Base-by-base conservation (phyloP, 2,113 vertebrate genomes). In the Strix uralensis region DNA sequence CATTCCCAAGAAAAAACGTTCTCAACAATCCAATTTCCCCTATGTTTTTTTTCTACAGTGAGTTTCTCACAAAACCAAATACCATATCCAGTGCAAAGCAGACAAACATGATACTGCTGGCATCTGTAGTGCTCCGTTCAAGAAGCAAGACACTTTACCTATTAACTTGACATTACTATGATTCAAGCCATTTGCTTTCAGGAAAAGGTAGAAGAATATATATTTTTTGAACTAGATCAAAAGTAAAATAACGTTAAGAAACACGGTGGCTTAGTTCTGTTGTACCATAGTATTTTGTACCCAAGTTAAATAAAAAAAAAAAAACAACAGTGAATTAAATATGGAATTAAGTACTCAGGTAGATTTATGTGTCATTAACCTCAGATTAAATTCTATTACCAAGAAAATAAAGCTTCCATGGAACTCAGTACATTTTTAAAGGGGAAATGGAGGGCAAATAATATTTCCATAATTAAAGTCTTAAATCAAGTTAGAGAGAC, bases 341-440 rank as follows among this genome's bases (percentile, higher is more conserved):
- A 63, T 79, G 70, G 20, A 96, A 96, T 97, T 96, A 97, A 94
- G 58, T 86, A 83, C 86, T 92, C 85, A 84, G 92, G 93, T 97
- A 94, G 65, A 97, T 96, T 96, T 98, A 95, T 95, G 73, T 94
- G 92, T 80, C 49, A 88, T 97, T 94, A 94, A 81, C 80, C 38
- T 95, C 88, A 94, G 34, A 92, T 96, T 97, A 96, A 92, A 97
- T 97, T 92, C 49, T 94, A 96, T 97, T 97, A 95, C 63, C 26
- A 91, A 86, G 77, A 86, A 97, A 96, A 94, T 95, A 96, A 95
- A 95, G 63, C 74, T 84, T 96, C 47, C 51, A 93, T 54, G 20
- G 40, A 38, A 71, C 2, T 15, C 52, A 54, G 92, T 92, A 96
- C 14, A 72, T 80, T 97, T 92, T 97, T 96, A 93, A 94, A 92